phyloP scores from a whole-genome alignment of 2,113 vertebrate genomes.

The Charina bottae region DNA sequence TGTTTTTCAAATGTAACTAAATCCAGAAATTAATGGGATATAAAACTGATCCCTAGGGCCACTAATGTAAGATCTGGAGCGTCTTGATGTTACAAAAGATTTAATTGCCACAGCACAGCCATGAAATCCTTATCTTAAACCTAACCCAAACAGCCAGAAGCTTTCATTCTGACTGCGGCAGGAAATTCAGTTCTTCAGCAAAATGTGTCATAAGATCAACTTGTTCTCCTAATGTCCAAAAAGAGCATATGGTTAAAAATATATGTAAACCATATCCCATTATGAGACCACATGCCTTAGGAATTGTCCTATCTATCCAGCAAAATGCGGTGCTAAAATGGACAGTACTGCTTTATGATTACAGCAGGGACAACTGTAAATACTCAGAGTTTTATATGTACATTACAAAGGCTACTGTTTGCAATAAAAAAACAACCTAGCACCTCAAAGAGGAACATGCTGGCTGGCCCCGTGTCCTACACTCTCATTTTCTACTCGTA shows the following conservation, averaged over 20 bases:
- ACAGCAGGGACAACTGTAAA: not conserved
- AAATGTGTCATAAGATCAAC: slow-evolving; percentile 72
- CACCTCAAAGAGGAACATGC: not conserved
- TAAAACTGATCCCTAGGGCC: not conserved
- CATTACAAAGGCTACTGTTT: not conserved
- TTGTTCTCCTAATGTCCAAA: slow-evolving; percentile 71
- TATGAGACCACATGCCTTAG: not conserved
- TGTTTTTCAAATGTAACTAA: not conserved
- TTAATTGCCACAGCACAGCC: not conserved
- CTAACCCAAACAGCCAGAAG: not conserved
- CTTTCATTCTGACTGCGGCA: slow-evolving; percentile 30
- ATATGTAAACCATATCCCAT: slow-evolving; percentile 45
- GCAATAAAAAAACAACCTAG: not conserved
- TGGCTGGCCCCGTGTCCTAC: not conserved
- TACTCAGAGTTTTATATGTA: not conserved
- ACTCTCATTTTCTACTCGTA: not conserved
- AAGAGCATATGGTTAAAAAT: slow-evolving; percentile 60
- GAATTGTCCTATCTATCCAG: not conserved
- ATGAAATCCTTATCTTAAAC: not conserved
- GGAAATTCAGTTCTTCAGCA: slow-evolving; percentile 72
- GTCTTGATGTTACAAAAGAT: not conserved
- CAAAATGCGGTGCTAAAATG: not conserved
- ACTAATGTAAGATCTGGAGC: not conserved
- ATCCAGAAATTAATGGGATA: not conserved
- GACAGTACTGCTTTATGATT: not conserved